A percentile compares a stretch with the other conserved stretches of the same genome.
Evolutionary conservation across 2,888 invertebrate species (phyloP).

Genomic region (Eupithecia tripunctaria): DNA sequence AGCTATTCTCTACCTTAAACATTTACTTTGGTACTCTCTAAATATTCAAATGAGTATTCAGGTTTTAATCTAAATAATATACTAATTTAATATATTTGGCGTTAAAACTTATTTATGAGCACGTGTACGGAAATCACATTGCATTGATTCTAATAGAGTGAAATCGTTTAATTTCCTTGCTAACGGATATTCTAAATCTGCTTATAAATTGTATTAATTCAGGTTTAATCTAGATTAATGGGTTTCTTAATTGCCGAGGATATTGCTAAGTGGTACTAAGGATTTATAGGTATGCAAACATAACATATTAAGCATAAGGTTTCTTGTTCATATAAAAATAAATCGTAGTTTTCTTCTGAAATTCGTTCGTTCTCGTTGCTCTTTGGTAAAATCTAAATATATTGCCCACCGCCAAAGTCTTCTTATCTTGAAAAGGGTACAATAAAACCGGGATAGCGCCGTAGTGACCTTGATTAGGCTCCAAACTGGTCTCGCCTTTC

Average conservation of each 20-base stretch:
- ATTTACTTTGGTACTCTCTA: background rate
- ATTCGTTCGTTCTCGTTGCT: background rate
- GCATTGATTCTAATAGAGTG: constrained; percentile 23
- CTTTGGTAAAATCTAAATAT: background rate
- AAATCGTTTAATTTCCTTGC: constrained; percentile 45
- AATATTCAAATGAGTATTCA: background rate
- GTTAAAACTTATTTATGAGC: background rate
- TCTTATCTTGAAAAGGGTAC: constrained; percentile 9
- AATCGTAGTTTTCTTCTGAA: background rate
- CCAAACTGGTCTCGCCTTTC: constrained; percentile 8
- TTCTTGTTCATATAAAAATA: background rate
- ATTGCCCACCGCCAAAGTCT: background rate
- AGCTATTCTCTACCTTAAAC: background rate
- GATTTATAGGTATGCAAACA: background rate
- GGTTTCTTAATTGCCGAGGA: constrained; percentile 27
- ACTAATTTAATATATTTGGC: background rate
- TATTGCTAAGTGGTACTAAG: constrained; percentile 21
- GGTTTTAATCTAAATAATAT: background rate
- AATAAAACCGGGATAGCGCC: constrained; percentile 3
- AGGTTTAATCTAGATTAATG: constrained; percentile 17
- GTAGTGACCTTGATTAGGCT: constrained; percentile 7
- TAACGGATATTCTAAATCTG: constrained; percentile 36
- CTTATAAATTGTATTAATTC: constrained; percentile 38
- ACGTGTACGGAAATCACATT: background rate
- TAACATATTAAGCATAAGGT: background rate